Conservation (phyloP, 2,888 invertebrate species). For the Hypolimnas misippus region DNA sequence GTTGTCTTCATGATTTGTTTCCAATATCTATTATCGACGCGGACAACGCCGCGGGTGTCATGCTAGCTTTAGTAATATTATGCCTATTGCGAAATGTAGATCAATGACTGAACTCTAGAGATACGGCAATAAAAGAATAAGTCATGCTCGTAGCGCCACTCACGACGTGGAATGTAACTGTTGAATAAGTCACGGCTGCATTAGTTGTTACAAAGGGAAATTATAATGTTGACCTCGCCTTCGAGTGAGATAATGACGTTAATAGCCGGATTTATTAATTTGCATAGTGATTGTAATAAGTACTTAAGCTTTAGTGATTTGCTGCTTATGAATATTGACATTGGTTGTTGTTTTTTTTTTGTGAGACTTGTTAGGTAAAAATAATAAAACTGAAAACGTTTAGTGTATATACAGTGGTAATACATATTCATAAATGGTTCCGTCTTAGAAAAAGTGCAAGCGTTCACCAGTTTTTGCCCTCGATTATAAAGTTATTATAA, state of each 20-base stretch:
- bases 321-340: not conserved
- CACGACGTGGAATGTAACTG: conserved; percentile 8
- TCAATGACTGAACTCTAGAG: conserved; percentile 4
- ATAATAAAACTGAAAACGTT: no score
- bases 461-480: no score
- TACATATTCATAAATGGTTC: no score
- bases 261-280: conserved; percentile 4
- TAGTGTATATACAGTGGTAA: no score
- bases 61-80: not conserved
- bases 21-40: no score
- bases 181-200: conserved; percentile 9
- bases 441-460: no score
- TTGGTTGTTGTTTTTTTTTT: not conserved
- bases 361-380: no score
- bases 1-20: no score
- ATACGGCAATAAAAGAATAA: conserved; percentile 2
- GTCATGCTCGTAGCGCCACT: conserved; percentile 1
- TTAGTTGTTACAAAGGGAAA: conserved; percentile 18
- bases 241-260: conserved; percentile 5
- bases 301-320: not conserved
- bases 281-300: not conserved
- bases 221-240: conserved; percentile 19
- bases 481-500: no score
- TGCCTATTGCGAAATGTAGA: not conserved
- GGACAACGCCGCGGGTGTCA: no score